Percentiles rank a stretch among this genome's conserved stretches.
phyloP scores from a whole-genome alignment of 2,797 vertebrate species.

The Monodelphis domestica region DNA sequence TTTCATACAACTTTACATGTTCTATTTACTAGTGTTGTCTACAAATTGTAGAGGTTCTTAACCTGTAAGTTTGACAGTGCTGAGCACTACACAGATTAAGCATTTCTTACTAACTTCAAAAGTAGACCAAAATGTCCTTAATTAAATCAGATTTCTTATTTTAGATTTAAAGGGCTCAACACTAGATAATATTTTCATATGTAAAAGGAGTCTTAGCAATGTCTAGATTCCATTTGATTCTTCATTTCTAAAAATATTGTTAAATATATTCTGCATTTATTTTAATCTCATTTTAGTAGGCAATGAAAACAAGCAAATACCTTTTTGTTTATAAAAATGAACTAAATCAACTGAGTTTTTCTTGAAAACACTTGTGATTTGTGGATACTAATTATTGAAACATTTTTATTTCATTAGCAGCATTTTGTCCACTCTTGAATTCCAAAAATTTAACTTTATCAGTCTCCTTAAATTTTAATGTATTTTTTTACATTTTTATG shows the following conservation, averaged over 20 bases:
- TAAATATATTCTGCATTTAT: not conserved
- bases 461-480: not conserved
- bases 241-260: not conserved
- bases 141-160: not conserved
- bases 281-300: slow-evolving; percentile 19
- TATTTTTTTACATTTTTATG: too few species aligned
- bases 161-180: not conserved
- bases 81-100: not conserved
- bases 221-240: not conserved
- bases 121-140: not conserved
- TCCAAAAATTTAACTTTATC: not conserved
- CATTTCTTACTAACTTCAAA: not conserved
- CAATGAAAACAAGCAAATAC: slow-evolving; percentile 36
- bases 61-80: not conserved
- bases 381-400: not conserved
- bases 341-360: not conserved
- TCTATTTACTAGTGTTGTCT: not conserved
- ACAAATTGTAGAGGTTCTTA: not conserved
- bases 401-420: not conserved
- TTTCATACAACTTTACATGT: not conserved
- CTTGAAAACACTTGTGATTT: not conserved
- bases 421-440: not conserved
- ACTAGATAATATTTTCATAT: not conserved
- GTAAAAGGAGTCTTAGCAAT: not conserved
- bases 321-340: not conserved